Percentiles rank a stretch among this genome's conserved stretches.
phyloP scores from a whole-genome alignment of 2,888 invertebrate genomes.

The Cancer borealis region DNA sequence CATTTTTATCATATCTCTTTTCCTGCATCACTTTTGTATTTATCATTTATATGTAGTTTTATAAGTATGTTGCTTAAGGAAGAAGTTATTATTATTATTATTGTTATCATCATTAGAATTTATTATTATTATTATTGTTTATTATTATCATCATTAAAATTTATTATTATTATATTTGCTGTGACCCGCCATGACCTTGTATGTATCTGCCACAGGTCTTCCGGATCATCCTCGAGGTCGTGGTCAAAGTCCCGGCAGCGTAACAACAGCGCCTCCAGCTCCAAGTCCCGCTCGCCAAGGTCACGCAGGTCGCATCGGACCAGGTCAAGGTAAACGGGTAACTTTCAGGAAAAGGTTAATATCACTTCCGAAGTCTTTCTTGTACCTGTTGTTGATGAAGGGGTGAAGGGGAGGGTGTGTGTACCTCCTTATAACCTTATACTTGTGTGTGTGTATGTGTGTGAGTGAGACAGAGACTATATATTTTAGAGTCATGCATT shows the following conservation, averaged over 20 bases:
- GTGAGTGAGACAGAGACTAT: not conserved
- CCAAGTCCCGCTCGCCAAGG: slow-evolving; percentile 62
- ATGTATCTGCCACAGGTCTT: slow-evolving; percentile 46
- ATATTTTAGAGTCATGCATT: too few species aligned
- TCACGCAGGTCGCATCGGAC: slow-evolving; percentile 59
- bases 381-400: not conserved
- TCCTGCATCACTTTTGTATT: too few species aligned
- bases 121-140: too few species aligned
- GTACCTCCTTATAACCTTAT: too few species aligned
- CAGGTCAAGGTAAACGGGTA: slow-evolving; percentile 76
- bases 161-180: not conserved
- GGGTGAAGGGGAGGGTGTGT: not conserved
- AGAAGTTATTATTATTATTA: too few species aligned
- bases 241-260: slow-evolving; percentile 53
- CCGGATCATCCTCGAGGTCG: slow-evolving; percentile 61
- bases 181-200: not conserved
- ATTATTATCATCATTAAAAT: too few species aligned
- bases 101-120: not conserved
- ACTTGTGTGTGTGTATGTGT: not conserved
- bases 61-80: too few species aligned
- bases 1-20: too few species aligned
- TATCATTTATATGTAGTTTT: too few species aligned
- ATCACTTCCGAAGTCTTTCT: slow-evolving; percentile 63
- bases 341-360: slow-evolving; percentile 73
- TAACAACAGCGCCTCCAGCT: slow-evolving; percentile 51